These are phyloP conservation scores for Ommatoiulus sabulosus DNA, from an alignment of 2,888 invertebrate species.

Conservation along the genomic window DNA sequence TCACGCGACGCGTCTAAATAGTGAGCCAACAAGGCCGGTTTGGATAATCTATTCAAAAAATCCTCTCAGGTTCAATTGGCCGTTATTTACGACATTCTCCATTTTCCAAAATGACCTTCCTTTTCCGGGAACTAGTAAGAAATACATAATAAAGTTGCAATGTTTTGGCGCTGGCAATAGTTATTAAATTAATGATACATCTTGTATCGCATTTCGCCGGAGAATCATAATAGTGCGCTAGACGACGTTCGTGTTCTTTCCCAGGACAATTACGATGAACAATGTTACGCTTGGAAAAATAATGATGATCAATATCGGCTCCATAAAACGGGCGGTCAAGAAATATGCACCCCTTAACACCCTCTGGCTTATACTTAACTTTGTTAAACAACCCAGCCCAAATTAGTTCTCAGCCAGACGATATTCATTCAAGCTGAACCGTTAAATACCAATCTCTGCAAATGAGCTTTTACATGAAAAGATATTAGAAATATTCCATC, in stretches of 20 bases:
- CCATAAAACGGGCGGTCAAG: conserved; percentile 13
- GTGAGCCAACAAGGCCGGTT: background rate
- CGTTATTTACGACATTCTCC: conserved; percentile 8
- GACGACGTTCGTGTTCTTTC: background rate
- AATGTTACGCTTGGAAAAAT: conserved; percentile 28
- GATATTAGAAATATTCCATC: background rate
- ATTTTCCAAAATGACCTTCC: background rate
- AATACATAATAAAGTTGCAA: conserved; percentile 19
- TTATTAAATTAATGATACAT: conserved; percentile 48
- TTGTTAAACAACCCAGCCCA: background rate
- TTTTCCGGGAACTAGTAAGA: conserved; percentile 6
- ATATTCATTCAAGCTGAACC: background rate
- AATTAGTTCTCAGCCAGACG: background rate
- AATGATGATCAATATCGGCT: conserved; percentile 3
- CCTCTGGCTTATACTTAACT: background rate
- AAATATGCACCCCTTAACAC: background rate
- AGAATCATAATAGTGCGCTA: background rate
- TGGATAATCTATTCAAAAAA: background rate
- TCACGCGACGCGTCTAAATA: background rate
- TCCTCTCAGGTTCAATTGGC: background rate
- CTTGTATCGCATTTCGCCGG: background rate
- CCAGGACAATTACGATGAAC: conserved; percentile 9
- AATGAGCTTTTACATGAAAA: background rate
- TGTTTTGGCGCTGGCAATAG: background rate
- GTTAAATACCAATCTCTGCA: background rate